A percentile compares a stretch with the other conserved stretches of the same genome.
phyloP scores from a whole-genome alignment of 2,797 vertebrate species.

The Sebastes jordani region DNA sequence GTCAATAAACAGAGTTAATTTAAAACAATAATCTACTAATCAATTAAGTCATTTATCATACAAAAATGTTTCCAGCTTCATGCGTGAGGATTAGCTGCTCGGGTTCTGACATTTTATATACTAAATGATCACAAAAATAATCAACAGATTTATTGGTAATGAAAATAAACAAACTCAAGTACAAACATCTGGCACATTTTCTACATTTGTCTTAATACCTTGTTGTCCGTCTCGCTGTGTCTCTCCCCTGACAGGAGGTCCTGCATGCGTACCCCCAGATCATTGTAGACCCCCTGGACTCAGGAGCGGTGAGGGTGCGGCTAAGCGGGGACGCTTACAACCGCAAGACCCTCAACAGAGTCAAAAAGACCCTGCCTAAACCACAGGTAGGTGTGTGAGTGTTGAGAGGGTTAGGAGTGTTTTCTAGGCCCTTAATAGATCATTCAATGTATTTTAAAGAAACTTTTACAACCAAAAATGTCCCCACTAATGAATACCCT shows the following conservation, averaged over 20 bases:
- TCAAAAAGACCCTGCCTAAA: constrained; percentile 91
- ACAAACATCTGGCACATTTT: neutral
- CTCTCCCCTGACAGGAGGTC: constrained; percentile 79
- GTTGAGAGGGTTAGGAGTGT: too few relatives aligned
- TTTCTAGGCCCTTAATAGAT: neutral
- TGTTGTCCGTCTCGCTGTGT: neutral
- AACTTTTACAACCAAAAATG: neutral
- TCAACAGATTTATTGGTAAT: neutral
- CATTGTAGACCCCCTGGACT: constrained; percentile 84
- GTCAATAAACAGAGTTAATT: neutral
- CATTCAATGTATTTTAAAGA: neutral
- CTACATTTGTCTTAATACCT: neutral
- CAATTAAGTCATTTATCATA: neutral
- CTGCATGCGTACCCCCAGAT: constrained; percentile 93
- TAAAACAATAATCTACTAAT: neutral
- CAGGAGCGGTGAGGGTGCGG: constrained; percentile 85
- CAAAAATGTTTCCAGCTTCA: neutral
- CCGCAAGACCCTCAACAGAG: constrained; percentile 93
- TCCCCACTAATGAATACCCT: neutral
- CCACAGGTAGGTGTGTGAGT: constrained; percentile 83
- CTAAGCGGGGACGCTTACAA: constrained; percentile 91
- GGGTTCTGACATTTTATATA: neutral
- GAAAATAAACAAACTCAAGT: neutral
- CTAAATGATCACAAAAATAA: neutral
- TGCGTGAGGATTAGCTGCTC: neutral